Evolutionary conservation across 2,797 vertebrate species (phyloP), one percentile per base, ranked within the genome.

Genomic region (Lepus oiostolus): DNA sequence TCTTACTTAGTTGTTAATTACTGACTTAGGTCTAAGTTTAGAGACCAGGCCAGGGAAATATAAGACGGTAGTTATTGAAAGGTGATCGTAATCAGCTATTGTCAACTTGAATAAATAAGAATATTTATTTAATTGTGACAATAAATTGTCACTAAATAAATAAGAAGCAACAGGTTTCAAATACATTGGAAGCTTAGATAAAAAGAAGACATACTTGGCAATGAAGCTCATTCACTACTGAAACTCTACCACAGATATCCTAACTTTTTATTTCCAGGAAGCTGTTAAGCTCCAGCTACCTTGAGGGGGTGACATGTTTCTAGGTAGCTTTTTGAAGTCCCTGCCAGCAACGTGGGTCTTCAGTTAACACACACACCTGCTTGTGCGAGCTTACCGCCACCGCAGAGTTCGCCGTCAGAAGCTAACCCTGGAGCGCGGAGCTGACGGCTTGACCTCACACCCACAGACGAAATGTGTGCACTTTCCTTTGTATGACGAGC

Each of bases 141-240:
- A 47, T 47, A 42, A 42, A 0, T 63, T 65, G 70, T 52, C 71
- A 90, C 35, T 77, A 62, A 86, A 71, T 71, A 75, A 91, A 63
- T 6, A 95, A 92, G 58, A 26, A 90, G 85, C 72, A 91, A 76
- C 93, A 83, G 81, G 84, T 85, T 83, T 89, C 6, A 93, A 95
- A 65, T 19, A 47, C 79, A 65, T 21, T 58, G 3, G 4, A 83
- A 94, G 38, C 26, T 24, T 70, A 87, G 11, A 50, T 52, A 30
- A 86, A 91, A 96, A 21, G 21, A 94, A 88, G 67, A 71, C 65
- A 30, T 70, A 84, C 60, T 81, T 87, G 42, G 35, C 60, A 38
- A 77, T 2, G 30, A 80, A 86, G 47, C 68, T 21, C 42, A 42
- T 14, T 86, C 71, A 84, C 47, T 81, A 77, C 9, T 77, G 52